phyloP scores from a whole-genome alignment of 2,797 vertebrate species.

The Toxotes lorentzi region DNA sequence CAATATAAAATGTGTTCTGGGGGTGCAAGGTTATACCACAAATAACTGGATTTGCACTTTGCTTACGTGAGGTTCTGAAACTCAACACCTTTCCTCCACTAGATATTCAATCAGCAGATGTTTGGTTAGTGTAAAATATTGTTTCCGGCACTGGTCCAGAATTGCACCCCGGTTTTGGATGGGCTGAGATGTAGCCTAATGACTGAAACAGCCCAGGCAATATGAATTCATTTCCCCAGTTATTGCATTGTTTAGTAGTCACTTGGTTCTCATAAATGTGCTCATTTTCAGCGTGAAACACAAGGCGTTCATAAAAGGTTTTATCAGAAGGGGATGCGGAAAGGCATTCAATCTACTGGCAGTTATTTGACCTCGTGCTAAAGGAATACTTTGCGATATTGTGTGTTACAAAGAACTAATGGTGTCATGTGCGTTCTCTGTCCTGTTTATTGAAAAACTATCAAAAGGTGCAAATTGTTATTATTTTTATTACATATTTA shows the following conservation, averaged over 20 bases:
- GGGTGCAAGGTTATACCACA: background rate
- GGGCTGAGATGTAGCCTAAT: conserved; percentile 42
- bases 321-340: conserved; percentile 13
- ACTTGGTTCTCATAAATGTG: conserved; percentile 39
- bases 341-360: background rate
- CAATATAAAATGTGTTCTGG: conserved; percentile 33
- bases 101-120: conserved; percentile 48
- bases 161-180: conserved; percentile 47
- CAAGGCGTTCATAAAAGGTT: conserved; percentile 33
- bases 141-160: conserved; percentile 52
- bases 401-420: background rate
- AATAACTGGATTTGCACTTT: conserved; percentile 41
- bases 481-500: background rate
- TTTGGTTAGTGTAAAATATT: conserved; percentile 55
- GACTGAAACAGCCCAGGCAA: conserved; percentile 41
- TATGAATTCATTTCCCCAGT: conserved; percentile 53
- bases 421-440: background rate
- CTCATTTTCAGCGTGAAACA: conserved; percentile 32
- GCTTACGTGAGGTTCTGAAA: conserved; percentile 21
- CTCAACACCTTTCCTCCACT: conserved; percentile 36
- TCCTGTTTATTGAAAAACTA: conserved; percentile 4
- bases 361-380: background rate
- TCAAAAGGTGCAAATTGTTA: background rate
- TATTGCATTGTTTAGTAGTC: conserved; percentile 60
- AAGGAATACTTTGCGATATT: background rate